phyloP scores from a whole-genome alignment of 1,140 invertebrate species.

The Listronotus oregonensis region DNA sequence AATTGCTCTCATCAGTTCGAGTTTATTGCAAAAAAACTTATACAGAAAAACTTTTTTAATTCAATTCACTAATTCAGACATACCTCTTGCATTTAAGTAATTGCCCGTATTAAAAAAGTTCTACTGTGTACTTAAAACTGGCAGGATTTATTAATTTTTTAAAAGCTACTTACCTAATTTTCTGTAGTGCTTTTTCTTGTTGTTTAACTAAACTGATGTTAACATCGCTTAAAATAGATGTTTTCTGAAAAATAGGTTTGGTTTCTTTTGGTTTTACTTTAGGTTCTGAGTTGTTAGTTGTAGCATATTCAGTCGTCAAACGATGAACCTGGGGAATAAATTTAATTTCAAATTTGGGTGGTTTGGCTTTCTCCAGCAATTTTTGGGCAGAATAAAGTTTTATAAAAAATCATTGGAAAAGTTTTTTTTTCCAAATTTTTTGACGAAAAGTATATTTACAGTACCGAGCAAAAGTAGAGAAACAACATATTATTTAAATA shows the following conservation, averaged over 20 bases:
- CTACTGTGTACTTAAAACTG: no score
- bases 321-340: constrained; percentile 12
- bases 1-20: background rate
- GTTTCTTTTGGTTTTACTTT: constrained; percentile 5
- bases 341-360: background rate
- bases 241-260: constrained; percentile 3
- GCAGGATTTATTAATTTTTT: no score
- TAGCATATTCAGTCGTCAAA: constrained; percentile 12
- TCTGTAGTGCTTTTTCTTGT: constrained; percentile 43
- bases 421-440: no score
- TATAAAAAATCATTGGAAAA: no score
- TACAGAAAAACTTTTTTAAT: no score
- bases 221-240: constrained; percentile 18
- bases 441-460: no score
- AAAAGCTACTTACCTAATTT: constrained; percentile 38
- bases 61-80: no score
- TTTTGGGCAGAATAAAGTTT: background rate
- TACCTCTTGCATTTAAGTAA: background rate
- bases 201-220: constrained; percentile 28
- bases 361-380: no score
- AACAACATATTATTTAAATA: no score
- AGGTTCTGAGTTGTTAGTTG: background rate
- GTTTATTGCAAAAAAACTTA: background rate
- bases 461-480: no score
- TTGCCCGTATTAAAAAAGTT: no score